Percentiles rank a stretch among this genome's conserved stretches.
These are phyloP conservation scores for Caenorhabditis uteleia DNA, from an alignment of 2,888 invertebrate genomes.

Conservation along the genomic window DNA sequence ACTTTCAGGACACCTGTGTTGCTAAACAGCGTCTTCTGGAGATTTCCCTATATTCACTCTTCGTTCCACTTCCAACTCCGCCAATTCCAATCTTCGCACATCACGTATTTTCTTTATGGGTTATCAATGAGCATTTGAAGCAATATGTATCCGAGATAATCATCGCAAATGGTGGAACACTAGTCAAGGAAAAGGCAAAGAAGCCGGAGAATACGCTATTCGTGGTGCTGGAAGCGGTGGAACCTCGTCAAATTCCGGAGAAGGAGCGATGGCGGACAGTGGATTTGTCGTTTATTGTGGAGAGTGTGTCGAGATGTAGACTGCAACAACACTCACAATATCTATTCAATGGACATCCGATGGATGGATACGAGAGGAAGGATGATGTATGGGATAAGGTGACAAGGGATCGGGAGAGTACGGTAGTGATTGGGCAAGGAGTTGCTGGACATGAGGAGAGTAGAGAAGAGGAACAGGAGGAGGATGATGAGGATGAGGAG, in stretches of 20 bases:
- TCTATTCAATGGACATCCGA: slow-evolving; percentile 4
- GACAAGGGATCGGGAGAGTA: slow-evolving; percentile 12
- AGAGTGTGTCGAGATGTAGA: slow-evolving; percentile 11
- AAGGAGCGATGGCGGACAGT: neutral
- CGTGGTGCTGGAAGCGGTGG: slow-evolving; percentile 6
- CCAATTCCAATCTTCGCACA: slow-evolving; percentile 14
- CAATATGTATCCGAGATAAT: slow-evolving; percentile 7
- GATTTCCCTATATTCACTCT: slow-evolving; percentile 5
- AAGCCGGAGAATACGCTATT: slow-evolving; percentile 4
- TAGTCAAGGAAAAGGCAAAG: slow-evolving; percentile 1
- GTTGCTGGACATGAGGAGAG: too few species aligned
- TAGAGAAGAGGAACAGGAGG: too few species aligned
- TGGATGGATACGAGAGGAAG: slow-evolving; percentile 6
- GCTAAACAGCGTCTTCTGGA: neutral
- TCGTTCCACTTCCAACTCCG: slow-evolving; percentile 23
- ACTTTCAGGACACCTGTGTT: slow-evolving; percentile 16
- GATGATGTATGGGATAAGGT: slow-evolving; percentile 31
- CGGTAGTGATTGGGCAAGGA: slow-evolving; percentile 9
- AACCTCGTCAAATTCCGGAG: neutral
- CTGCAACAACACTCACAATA: slow-evolving; percentile 2
- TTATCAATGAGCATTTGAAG: neutral
- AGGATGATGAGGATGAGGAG: slow-evolving; percentile 4
- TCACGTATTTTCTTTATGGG: too few species aligned
- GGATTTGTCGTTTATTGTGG: slow-evolving; percentile 27
- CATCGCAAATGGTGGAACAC: slow-evolving; percentile 6